phyloP scores from a whole-genome alignment of 2,797 vertebrate species.

The Phrynocephalus vlangalii region DNA sequence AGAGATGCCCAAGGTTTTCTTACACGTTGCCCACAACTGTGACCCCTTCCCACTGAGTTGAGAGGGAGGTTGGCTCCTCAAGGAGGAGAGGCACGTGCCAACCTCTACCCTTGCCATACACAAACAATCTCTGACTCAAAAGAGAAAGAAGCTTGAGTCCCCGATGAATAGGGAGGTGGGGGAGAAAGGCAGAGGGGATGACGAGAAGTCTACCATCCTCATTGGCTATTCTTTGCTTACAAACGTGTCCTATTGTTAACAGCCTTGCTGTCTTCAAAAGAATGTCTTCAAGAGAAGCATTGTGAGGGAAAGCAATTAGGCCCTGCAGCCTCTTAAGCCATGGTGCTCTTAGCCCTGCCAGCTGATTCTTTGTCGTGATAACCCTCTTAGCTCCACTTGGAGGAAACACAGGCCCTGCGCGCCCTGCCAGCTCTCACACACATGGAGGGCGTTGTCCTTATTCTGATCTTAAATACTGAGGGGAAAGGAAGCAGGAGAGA shows the following conservation, averaged over 20 bases:
- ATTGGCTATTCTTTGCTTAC: not conserved
- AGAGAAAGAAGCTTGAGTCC: constrained; percentile 11
- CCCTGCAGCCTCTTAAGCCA: not conserved
- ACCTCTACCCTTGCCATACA: constrained; percentile 21
- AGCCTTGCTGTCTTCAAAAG: not conserved
- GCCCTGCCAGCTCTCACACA: not conserved
- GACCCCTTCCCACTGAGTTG: not conserved
- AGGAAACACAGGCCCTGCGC: not conserved
- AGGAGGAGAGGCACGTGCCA: not conserved
- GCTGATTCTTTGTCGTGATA: not conserved
- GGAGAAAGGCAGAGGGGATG: not conserved
- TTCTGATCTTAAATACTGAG: not conserved
- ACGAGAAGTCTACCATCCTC: not conserved
- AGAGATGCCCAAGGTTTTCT: not conserved
- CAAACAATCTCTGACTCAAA: not conserved
- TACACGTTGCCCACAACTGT: not conserved
- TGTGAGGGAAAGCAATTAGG: not conserved
- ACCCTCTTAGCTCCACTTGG: not conserved
- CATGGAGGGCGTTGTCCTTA: not conserved
- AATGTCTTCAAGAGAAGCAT: not conserved
- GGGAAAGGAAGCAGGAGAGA: not conserved
- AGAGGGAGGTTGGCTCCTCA: not conserved
- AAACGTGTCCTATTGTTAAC: not conserved
- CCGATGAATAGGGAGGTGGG: not conserved
- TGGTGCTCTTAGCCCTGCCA: not conserved